These are phyloP conservation scores for Sebastes diaconus DNA, from an alignment of 2,797 vertebrate genomes.

Conservation along the genomic window DNA sequence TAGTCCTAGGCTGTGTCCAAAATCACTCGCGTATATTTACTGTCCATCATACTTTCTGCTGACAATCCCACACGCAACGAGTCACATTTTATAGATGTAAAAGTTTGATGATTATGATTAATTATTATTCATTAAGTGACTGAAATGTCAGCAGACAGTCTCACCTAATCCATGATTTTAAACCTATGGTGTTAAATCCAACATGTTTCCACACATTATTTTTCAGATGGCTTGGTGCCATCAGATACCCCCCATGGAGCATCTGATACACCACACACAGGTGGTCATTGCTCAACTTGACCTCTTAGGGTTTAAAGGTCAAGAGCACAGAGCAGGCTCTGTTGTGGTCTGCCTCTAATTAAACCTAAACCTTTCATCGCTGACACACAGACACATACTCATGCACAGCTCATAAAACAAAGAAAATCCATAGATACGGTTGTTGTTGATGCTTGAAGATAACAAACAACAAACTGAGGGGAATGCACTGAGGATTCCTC, in stretches of 20 bases:
- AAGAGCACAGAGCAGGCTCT: constrained; percentile 4
- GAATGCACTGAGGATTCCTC: constrained; percentile 23
- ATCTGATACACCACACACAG: neutral
- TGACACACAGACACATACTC: neutral
- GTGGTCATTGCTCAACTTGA: constrained; percentile 20
- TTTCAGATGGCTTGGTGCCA: neutral
- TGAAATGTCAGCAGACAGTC: neutral
- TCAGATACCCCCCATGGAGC: neutral
- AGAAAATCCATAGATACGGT: neutral
- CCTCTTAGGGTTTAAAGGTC: constrained; percentile 28
- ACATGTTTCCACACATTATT: too few relatives aligned
- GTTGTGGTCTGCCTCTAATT: neutral
- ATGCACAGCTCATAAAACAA: neutral
- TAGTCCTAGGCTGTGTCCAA: too few relatives aligned
- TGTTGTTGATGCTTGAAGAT: constrained; percentile 25
- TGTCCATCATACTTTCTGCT: too few relatives aligned
- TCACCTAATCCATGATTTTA: neutral
- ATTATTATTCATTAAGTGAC: too few relatives aligned
- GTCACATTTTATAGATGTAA: too few relatives aligned
- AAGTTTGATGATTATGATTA: too few relatives aligned
- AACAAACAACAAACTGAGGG: constrained; percentile 29
- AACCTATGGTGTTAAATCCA: too few relatives aligned
- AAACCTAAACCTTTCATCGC: neutral
- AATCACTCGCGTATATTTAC: too few relatives aligned
- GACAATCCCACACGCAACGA: too few relatives aligned